These are phyloP conservation scores for Tolmerus cingulatus DNA, from an alignment of 2,888 invertebrate genomes.

Conservation along the genomic window DNA sequence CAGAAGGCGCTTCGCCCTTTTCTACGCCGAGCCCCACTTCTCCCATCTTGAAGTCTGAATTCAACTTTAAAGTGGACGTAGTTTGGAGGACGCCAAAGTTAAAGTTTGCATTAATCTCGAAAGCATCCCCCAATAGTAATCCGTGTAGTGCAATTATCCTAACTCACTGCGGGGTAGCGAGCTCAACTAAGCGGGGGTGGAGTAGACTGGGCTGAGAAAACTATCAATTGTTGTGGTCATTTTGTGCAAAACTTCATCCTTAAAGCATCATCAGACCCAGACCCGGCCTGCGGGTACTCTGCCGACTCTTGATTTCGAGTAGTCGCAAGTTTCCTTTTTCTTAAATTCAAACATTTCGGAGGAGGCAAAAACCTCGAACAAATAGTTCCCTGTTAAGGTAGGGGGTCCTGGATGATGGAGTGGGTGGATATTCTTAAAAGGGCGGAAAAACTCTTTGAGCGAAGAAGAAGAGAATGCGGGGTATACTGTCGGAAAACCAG, in stretches of 20 bases:
- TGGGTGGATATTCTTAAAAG: neutral
- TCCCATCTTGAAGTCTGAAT: neutral
- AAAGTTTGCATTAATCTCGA: conserved; percentile 21
- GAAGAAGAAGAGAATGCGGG: neutral
- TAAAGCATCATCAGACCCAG: neutral
- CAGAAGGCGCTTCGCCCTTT: neutral
- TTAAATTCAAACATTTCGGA: conserved; percentile 20
- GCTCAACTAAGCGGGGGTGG: neutral
- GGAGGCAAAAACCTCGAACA: conserved; percentile 16
- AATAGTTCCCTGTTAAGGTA: neutral
- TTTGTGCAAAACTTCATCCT: conserved; percentile 24
- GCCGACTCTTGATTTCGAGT: neutral
- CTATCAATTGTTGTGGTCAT: conserved; percentile 37
- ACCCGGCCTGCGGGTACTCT: neutral
- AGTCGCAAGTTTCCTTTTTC: conserved; percentile 23
- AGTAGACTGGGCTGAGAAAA: neutral
- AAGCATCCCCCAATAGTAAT: conserved; percentile 15
- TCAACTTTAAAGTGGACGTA: neutral
- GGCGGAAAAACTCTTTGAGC: neutral
- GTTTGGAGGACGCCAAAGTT: neutral
- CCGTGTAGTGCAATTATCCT: conserved; percentile 7
- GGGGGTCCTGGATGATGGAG: neutral
- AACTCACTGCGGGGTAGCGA: neutral
- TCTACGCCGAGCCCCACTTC: neutral
- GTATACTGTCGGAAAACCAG: neutral